phyloP scores from a whole-genome alignment of 2,888 invertebrate genomes.

The Saturnia japonica region DNA sequence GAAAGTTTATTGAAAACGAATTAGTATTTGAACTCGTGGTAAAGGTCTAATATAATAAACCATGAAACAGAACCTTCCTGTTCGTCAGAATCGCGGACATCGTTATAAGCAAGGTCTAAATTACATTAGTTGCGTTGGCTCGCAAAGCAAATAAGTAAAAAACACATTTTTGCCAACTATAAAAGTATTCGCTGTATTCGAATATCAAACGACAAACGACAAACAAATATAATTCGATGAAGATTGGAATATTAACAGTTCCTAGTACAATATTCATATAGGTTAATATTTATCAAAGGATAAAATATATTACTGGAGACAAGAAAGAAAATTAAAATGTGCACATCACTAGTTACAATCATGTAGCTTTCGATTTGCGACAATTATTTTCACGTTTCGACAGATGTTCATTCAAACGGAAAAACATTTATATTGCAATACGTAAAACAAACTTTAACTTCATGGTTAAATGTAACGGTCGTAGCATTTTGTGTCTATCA shows the following conservation, averaged over 20 bases:
- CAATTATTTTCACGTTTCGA: neutral
- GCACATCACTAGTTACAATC: neutral
- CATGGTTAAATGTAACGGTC: neutral
- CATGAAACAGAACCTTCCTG: neutral
- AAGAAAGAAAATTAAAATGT: neutral
- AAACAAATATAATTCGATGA: no score
- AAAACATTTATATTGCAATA: constrained; percentile 1
- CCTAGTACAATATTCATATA: no score
- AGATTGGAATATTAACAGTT: neutral
- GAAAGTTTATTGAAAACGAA: neutral
- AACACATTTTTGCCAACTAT: no score
- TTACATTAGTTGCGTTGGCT: no score
- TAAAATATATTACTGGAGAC: neutral
- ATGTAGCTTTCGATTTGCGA: neutral
- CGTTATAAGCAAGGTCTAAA: no score
- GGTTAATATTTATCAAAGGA: neutral
- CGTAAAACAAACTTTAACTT: neutral
- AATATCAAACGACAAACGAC: no score
- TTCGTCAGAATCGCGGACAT: neutral
- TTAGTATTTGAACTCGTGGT: neutral
- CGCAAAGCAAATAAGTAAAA: no score
- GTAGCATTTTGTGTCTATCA: neutral
- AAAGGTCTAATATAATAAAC: neutral
- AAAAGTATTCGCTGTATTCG: no score
- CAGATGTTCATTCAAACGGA: neutral